A percentile compares a stretch with the other conserved stretches of the same genome.
phyloP scores from a whole-genome alignment of 2,113 vertebrate genomes.

The mouse (Mus musculus) region GRCm39 chr19:23566501-23567000 shows the following conservation, averaged over 20 bases:
- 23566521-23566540: constrained; percentile 35
- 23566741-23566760: constrained; percentile 39
- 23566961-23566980: neutral
- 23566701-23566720: neutral
- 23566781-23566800: neutral
- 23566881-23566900: neutral
- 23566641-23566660: neutral
- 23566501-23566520: constrained; percentile 52
- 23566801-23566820: neutral
- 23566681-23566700: neutral
- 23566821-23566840: neutral
- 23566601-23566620: constrained; percentile 38
- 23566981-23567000: neutral
- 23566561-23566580: constrained; percentile 56
- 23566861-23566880: neutral
- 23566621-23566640: constrained; percentile 38
- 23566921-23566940: neutral
- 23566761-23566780: neutral
- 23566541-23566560: neutral
- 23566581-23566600: neutral
- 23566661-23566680: neutral
- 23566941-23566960: constrained; percentile 3
- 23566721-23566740: neutral
- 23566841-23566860: neutral
- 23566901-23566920: constrained; percentile 18